Evolutionary conservation across 2,113 vertebrate species (phyloP).

Genomic region (Dolichotis patagonum): DNA sequence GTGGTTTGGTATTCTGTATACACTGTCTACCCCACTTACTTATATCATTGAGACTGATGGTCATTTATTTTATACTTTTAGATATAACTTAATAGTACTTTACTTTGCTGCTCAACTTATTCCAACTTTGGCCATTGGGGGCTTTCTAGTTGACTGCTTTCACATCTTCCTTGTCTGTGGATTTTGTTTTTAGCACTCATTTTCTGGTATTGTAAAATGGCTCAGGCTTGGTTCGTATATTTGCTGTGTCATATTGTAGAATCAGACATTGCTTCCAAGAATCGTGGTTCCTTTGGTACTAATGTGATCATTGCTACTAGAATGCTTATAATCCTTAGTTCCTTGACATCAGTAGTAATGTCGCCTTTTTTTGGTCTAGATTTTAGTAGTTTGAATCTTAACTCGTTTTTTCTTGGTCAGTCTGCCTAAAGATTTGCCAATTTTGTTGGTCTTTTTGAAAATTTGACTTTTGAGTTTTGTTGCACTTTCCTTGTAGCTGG

Average conservation of each 20-base stretch:
- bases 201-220: background rate
- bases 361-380: background rate
- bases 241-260: background rate
- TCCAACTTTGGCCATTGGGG: background rate
- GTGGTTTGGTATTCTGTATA: background rate
- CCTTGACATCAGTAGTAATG: background rate
- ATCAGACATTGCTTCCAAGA: background rate
- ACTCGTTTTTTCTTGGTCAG: background rate
- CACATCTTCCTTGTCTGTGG: background rate
- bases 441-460: background rate
- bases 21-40: background rate
- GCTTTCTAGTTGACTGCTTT: background rate
- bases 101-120: background rate
- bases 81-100: background rate
- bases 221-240: background rate
- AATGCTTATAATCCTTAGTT: background rate
- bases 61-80: background rate
- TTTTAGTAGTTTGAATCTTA: background rate
- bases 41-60: background rate
- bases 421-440: background rate
- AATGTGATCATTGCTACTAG: background rate
- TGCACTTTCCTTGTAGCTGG: background rate
- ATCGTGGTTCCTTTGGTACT: background rate
- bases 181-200: background rate
- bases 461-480: background rate